A percentile compares a stretch with the other conserved stretches of the same genome.
Conservation (phyloP, 2,888 invertebrate genomes). For the Ctena decussata region DNA sequence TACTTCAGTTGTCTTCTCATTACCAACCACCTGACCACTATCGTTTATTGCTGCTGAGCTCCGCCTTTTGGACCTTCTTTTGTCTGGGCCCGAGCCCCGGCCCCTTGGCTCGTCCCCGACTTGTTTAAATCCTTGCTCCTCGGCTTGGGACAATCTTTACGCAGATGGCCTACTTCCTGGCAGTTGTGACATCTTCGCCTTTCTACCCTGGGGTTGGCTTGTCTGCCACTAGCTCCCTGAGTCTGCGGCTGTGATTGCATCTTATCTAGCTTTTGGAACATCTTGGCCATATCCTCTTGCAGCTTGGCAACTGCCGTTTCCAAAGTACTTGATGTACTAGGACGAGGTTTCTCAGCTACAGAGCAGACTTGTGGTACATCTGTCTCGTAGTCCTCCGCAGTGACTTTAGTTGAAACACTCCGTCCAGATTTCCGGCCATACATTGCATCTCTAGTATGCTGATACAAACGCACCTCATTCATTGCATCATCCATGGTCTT, state of each 20-base stretch:
- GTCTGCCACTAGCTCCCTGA: neutral
- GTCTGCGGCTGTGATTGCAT: neutral
- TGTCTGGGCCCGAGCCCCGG: neutral
- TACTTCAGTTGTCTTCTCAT: neutral
- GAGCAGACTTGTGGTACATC: neutral
- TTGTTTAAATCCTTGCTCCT: neutral
- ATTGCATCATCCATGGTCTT: slow-evolving; percentile 2
- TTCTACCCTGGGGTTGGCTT: neutral
- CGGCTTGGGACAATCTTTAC: slow-evolving; percentile 22
- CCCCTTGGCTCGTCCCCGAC: neutral
- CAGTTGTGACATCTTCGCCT: slow-evolving; percentile 6
- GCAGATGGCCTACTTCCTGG: slow-evolving; percentile 6
- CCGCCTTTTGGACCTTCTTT: neutral
- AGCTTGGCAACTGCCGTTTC: too few relatives aligned
- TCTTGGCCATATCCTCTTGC: neutral
- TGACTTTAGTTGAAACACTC: neutral
- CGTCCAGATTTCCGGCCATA: neutral
- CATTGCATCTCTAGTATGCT: slow-evolving; percentile 8
- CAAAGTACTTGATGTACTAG: too few relatives aligned
- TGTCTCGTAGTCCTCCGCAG: neutral
- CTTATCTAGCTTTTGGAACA: neutral
- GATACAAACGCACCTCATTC: slow-evolving; percentile 1
- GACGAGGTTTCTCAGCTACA: neutral
- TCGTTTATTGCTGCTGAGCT: neutral
- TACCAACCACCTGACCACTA: neutral